These are phyloP conservation scores for Trissonchulus latispiculum DNA, from an alignment of 2,888 invertebrate genomes.

Conservation along the genomic window DNA sequence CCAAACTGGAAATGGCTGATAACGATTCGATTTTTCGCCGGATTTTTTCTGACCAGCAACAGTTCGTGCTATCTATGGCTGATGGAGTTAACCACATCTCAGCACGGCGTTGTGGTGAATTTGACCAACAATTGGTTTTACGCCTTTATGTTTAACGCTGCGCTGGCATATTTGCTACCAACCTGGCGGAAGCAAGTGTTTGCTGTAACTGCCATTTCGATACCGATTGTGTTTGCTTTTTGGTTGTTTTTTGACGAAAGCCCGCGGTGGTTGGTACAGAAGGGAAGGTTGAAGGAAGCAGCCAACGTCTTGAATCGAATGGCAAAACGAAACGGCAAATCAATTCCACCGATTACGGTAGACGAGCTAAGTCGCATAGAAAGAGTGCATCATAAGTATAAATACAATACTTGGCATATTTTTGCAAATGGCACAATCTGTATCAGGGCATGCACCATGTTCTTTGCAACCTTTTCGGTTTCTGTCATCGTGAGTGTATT, in stretches of 20 bases:
- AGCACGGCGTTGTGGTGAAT: background rate
- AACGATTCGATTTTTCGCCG: background rate
- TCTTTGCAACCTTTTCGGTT: background rate
- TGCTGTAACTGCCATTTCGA: background rate
- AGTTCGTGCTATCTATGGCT: background rate
- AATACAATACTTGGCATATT: background rate
- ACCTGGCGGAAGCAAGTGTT: background rate
- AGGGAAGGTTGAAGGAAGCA: background rate
- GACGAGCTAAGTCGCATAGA: background rate
- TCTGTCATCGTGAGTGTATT: background rate
- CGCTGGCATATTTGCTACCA: background rate
- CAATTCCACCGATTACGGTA: background rate
- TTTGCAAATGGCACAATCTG: background rate
- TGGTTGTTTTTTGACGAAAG: background rate
- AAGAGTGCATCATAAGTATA: background rate
- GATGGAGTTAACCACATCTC: background rate
- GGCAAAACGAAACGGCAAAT: background rate
- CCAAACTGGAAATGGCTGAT: background rate
- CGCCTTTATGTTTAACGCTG: background rate
- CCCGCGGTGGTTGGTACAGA: background rate
- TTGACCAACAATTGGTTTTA: background rate
- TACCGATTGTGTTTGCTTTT: background rate
- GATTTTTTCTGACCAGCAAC: background rate
- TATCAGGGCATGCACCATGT: background rate
- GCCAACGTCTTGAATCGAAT: background rate